A percentile compares a stretch with the other conserved stretches of the same genome.
Evolutionary conservation across 2,888 invertebrate species (phyloP).

Genomic region (Eugnorisma glareosa): DNA sequence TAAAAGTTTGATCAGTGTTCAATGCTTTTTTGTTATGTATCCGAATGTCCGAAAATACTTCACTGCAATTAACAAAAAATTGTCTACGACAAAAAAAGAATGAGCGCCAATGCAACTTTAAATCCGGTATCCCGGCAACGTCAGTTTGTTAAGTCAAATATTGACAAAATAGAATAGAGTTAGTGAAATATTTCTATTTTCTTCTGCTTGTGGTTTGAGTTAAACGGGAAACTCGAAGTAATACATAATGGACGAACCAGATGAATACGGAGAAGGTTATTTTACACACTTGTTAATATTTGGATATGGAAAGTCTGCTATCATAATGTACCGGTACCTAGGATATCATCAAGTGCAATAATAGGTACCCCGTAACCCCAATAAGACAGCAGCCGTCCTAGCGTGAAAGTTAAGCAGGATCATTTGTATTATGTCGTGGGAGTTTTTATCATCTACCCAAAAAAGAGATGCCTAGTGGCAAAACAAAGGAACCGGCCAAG

Average conservation of each 20-base stretch:
- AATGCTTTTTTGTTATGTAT: neutral
- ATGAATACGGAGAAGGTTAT: conserved; percentile 7
- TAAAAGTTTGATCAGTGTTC: neutral
- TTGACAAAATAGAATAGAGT: conserved; percentile 22
- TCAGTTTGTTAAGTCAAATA: conserved; percentile 26
- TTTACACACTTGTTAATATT: neutral
- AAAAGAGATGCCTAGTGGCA: neutral
- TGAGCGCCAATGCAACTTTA: neutral
- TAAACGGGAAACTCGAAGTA: conserved; percentile 10
- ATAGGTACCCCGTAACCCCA: neutral
- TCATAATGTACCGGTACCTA: neutral
- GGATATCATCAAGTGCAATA: neutral
- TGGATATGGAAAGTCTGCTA: neutral
- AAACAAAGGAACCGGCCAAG: too few relatives aligned
- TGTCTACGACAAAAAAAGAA: neutral
- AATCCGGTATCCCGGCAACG: conserved; percentile 38
- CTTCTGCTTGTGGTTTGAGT: neutral
- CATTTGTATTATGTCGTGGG: neutral
- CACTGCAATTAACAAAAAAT: too few relatives aligned
- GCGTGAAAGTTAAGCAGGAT: neutral
- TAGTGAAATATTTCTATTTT: neutral
- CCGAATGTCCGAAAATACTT: neutral
- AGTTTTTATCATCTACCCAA: neutral
- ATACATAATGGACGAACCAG: conserved; percentile 17
- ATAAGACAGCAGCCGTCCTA: neutral